Percentiles rank a stretch among this genome's conserved stretches.
Evolutionary conservation across 2,888 invertebrate genomes (phyloP).

Genomic region (Epicampocera succincta): DNA sequence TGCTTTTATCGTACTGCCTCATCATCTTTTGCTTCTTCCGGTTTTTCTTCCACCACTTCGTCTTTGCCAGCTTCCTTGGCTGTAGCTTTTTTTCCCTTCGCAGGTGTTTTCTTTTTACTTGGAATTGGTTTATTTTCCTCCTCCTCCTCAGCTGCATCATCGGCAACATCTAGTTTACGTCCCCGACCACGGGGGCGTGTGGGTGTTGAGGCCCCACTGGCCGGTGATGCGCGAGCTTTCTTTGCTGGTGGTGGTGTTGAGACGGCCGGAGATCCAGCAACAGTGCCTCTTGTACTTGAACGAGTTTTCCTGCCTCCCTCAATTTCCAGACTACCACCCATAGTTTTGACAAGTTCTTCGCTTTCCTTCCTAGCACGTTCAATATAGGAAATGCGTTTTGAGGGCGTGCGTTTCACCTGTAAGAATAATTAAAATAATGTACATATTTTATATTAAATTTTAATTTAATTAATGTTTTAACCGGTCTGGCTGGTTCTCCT

Average conservation of each 20-base stretch:
- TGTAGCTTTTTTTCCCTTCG: conserved; percentile 28
- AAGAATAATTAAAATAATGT: conserved; percentile 33
- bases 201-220: conserved; percentile 72
- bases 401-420: conserved; percentile 79
- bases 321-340: conserved; percentile 80
- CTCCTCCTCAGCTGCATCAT: conserved; percentile 68
- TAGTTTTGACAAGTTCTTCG: conserved; percentile 80
- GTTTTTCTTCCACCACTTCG: conserved; percentile 9
- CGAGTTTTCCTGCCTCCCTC: conserved; percentile 81
- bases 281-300: conserved; percentile 80
- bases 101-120: conserved; percentile 58
- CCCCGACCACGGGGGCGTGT: conserved; percentile 77
- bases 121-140: conserved; percentile 68
- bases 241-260: conserved; percentile 79
- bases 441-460: no score
- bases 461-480: no score
- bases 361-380: conserved; percentile 81
- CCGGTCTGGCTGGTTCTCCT: no score
- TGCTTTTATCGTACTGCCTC: conserved; percentile 17
- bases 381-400: conserved; percentile 79
- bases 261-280: conserved; percentile 74
- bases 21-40: conserved; percentile 5
- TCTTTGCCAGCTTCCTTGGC: conserved; percentile 23
- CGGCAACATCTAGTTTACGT: conserved; percentile 76
- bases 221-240: conserved; percentile 76